phyloP scores from a whole-genome alignment of 2,113 vertebrate genomes.

The Cheirogaleus medius region DNA sequence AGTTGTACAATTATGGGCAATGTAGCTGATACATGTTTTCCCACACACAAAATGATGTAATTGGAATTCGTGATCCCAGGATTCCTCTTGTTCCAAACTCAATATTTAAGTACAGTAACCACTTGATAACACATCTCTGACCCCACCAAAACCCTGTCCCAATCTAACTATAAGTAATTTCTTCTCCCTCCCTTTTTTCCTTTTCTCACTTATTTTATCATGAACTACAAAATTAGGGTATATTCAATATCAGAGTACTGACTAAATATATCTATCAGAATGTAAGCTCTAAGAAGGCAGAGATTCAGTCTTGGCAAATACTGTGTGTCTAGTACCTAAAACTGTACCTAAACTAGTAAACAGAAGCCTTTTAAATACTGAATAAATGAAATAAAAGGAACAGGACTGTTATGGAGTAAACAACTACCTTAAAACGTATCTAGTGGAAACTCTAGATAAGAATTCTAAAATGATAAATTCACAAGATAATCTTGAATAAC shows the following conservation, averaged over 20 bases:
- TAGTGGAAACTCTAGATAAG: background rate
- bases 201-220: background rate
- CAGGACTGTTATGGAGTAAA: background rate
- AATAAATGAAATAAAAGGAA: background rate
- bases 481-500: background rate
- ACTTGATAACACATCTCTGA: background rate
- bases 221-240: background rate
- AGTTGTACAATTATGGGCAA: background rate
- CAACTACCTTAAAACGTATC: background rate
- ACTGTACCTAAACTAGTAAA: background rate
- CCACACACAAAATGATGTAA: background rate
- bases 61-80: background rate
- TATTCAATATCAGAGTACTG: background rate
- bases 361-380: background rate
- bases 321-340: background rate
- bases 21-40: background rate
- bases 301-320: background rate
- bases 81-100: background rate
- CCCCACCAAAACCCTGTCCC: background rate
- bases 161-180: background rate
- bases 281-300: background rate
- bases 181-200: background rate
- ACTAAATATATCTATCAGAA: background rate
- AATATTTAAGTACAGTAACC: background rate
- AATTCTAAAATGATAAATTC: background rate